Base-by-base conservation (phyloP, 2,888 invertebrate species). In the Phragmatobia fuliginosa region DNA sequence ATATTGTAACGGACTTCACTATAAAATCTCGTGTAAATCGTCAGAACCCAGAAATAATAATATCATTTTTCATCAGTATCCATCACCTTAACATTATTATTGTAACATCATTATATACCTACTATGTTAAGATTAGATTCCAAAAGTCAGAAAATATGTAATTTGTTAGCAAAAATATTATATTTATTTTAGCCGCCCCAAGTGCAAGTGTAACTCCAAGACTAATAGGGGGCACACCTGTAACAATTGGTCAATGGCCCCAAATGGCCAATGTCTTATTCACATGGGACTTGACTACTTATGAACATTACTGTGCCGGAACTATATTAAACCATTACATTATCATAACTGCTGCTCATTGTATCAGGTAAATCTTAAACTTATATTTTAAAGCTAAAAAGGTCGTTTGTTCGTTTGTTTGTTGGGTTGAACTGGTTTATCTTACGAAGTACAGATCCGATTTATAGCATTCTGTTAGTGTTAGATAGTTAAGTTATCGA, bases 261-360 rank as follows among this genome's bases (percentile, higher is more conserved):
- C 49, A 49, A 52, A 18, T 64, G 33, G 63, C 49, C 14, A 52
- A 64, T 52, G 32, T 64, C 4, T 25, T 52, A n/a, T 49, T 49
- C 49, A 33, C 49, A 2, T 64, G 49, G 63, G 25, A 64, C 25
- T n/a, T 7, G 2, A 4, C n/a, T 16, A 64, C 49, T 16, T 31
- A 14, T 56, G 74, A 64, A 64, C 63, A 64, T 25, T 49, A 71
- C 32, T 28, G 64, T 0, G 63, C 32, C n/a, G 49, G 63, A 7
- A 64, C 49, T 64, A 64, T 64, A n/a, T 31, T 64, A 33, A 64
- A 33, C 33, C 49, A 64, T 25, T 16, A 7, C 10, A 52, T 25
- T 25, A 33, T 64, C 8, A 32, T 64, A 52, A 64, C 63, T 16
- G 63, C 63, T 33, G 63, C 63, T 14, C 63, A 64, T 33, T 64